Conservation (phyloP, 2,888 invertebrate genomes). For the Chymomyza fuscimana region DNA sequence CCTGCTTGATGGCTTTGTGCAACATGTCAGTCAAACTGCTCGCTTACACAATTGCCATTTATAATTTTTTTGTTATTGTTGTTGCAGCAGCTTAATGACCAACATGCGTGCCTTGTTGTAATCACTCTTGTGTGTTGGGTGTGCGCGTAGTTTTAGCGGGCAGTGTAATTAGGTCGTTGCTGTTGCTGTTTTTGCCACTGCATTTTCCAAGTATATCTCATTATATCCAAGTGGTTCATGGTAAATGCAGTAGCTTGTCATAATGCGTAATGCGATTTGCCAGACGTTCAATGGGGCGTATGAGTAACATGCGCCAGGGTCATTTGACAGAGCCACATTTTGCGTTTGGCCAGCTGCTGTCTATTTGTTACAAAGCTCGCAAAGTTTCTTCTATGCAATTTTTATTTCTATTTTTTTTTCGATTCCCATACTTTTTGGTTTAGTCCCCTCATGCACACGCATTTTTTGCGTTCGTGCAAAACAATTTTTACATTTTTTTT, state of each 20-base stretch:
- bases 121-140: neutral
- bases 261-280: slow-evolving; percentile 52
- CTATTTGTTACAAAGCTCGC: neutral
- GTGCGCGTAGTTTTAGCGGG: neutral
- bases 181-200: slow-evolving; percentile 6
- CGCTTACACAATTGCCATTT: neutral
- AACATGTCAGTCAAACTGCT: neutral
- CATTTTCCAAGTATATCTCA: neutral
- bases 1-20: slow-evolving; percentile 4
- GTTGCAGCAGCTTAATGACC: slow-evolving; percentile 9
- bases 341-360: slow-evolving; percentile 28
- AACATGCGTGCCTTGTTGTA: slow-evolving; percentile 7
- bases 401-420: neutral
- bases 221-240: slow-evolving; percentile 3
- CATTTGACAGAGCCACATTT: slow-evolving; percentile 1
- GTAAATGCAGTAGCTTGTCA: neutral
- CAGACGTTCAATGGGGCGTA: slow-evolving; percentile 47
- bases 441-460: neutral
- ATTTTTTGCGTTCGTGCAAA: neutral
- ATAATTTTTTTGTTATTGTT: slow-evolving; percentile 17
- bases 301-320: slow-evolving; percentile 36
- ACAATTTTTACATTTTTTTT: slow-evolving; percentile 10
- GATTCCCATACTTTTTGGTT: slow-evolving; percentile 10
- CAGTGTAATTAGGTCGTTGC: slow-evolving; percentile 47
- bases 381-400: neutral